Evolutionary conservation across 2,888 invertebrate genomes (phyloP).

Genomic region (Cylindroiulus punctatus): DNA sequence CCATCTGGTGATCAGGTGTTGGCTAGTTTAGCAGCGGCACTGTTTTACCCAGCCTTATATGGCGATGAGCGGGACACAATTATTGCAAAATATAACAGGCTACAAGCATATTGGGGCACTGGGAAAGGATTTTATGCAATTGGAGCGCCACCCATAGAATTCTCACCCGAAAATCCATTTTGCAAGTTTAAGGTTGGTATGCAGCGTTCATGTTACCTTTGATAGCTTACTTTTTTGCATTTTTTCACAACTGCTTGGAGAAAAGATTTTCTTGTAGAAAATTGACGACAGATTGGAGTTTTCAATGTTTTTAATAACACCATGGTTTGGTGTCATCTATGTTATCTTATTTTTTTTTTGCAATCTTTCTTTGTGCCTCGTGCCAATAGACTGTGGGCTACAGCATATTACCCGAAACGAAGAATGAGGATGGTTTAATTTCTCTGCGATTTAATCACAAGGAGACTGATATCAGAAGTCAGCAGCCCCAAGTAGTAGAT

Average conservation of each 20-base stretch:
- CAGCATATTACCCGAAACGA: slow-evolving; percentile 83
- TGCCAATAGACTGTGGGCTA: slow-evolving; percentile 81
- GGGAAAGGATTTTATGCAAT: slow-evolving; percentile 82
- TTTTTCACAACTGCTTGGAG: background rate
- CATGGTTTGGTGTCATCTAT: background rate
- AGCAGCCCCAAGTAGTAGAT: slow-evolving; percentile 75
- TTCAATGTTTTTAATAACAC: background rate
- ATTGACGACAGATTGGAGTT: background rate
- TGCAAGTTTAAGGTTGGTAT: slow-evolving; percentile 82
- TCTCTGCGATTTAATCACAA: slow-evolving; percentile 85
- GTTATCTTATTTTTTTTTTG: background rate
- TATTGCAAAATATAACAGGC: slow-evolving; percentile 92
- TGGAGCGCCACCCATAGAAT: slow-evolving; percentile 80
- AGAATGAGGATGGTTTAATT: slow-evolving; percentile 91
- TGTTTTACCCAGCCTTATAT: slow-evolving; percentile 73
- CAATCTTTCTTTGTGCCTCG: too few relatives aligned
- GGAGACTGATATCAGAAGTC: slow-evolving; percentile 78
- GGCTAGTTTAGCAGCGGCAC: slow-evolving; percentile 62
- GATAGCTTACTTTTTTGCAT: background rate
- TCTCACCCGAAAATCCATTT: slow-evolving; percentile 88
- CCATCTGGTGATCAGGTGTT: slow-evolving; percentile 49
- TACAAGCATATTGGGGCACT: slow-evolving; percentile 89
- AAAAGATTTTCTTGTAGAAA: background rate
- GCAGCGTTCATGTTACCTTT: background rate
- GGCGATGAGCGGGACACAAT: slow-evolving; percentile 95